Base-by-base conservation (phyloP, 2,797 vertebrate species). In the Mus caroli region DNA sequence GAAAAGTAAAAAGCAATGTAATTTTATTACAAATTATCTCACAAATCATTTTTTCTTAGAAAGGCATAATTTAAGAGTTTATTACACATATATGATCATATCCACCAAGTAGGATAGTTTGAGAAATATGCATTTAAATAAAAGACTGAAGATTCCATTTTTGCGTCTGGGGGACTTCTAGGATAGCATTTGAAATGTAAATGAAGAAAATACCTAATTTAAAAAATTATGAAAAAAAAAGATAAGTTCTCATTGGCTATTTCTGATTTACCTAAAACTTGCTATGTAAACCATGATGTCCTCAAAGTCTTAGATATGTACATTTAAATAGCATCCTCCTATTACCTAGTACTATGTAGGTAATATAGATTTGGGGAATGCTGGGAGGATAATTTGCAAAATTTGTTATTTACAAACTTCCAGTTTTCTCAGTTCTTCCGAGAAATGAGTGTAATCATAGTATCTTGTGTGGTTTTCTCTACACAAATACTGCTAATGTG, bases 381-480 rank as follows among this genome's bases (percentile, higher is more conserved):
- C 69, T 90, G 28, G 37, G 20, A 90, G 34, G 52, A 31, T 50
- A 54, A 76, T 28, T 76, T 75, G 12, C 13, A 92, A 77, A 96
- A 82, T 79, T 52, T 62, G 75, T 93, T 93, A 37, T 58, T 14
- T 71, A 56, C 37, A 96, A 58, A 92, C 22, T 86, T 91, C 46
- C 37, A 76, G 15, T 60, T 73, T 82, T 43, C 34, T 28, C 54
- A 87, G 19, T n/a, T 56, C 62, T 88, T 92, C 77, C 19, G 92
- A 67, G 89, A 85, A 91, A 77, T 69, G 28, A 24, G 50, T 88
- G 46, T 20, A 50, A 54, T 94, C 76, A 37, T 54, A 58, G 79
- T 91, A 6, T 4, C 7, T 20, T 89, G 20, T 76, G 31, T 17
- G 11, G 58, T 20, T 26, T 46, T 58, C 34, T 62, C 9, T 60